Evolutionary conservation across 2,888 invertebrate species (phyloP), one percentile per base, ranked within the genome.

Genomic region (Sminthurides aquaticus): DNA sequence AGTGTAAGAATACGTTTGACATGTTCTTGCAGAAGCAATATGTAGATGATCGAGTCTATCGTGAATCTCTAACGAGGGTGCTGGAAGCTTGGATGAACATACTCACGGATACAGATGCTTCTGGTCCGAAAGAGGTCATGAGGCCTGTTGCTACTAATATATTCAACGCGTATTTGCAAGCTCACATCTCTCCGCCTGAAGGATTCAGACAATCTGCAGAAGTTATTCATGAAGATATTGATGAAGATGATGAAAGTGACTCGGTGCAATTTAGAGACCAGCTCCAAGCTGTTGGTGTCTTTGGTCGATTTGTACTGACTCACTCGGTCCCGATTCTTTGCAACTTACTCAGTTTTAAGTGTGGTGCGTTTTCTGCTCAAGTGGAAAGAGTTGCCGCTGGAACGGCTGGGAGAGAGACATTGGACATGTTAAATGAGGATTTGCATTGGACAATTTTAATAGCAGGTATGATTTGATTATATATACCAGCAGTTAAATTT

Each of bases 381-480:
- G 59, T 73, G 3, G 68, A 71, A 61, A 25, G 61, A 15, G 69
- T 70, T 1, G 72, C 72, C 8, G 70, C 70, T 5, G 57, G 62
- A 15, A 62, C 65, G 24, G 65, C 48, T 22, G 25, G 20, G 2
- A 66, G 67, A 48, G 68, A 71, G 25, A 79, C 82, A 62, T 77
- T 90, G 28, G 82, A 85, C 66, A 83, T 81, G 59, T 79, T 93
- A 34, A 91, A 90, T 76, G 94, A 95, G 80, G 93, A 94, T 79
- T 79, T 94, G 25, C 92, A 94, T 78, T 95, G 94, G 95, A 83
- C 90, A 28, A 79, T 93, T 27, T 84, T 95, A 75, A 85, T 94
- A 61, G 76, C 81, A 57, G 81, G 82, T 79, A 64, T 59, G 69
- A 58, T 28, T 27, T 74, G 78, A 57, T n/a, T n/a, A n/a, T n/a